These are phyloP conservation scores for Pygmarrhopalites habei DNA, from an alignment of 1,140 invertebrate species.

Conservation along the genomic window DNA sequence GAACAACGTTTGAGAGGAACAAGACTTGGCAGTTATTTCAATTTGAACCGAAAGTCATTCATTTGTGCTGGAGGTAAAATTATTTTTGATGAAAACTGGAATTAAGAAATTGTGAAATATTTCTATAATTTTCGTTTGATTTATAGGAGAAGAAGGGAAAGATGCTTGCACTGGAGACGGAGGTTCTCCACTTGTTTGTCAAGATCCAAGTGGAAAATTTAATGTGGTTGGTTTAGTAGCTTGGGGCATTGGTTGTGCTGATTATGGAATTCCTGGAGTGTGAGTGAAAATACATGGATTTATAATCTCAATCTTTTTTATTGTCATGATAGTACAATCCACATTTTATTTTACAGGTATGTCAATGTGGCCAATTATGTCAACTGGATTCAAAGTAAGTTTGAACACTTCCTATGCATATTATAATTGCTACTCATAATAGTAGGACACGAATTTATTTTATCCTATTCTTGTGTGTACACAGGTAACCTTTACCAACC, in stretches of 20 bases:
- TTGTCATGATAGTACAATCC: no score
- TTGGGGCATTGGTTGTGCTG: constrained; percentile 60
- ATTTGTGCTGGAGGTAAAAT: constrained; percentile 61
- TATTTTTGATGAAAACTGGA: no score
- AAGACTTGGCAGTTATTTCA: constrained; percentile 55
- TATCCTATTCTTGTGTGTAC: no score
- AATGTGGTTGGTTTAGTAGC: constrained; percentile 61
- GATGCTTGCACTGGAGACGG: constrained; percentile 73
- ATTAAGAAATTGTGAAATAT: no score
- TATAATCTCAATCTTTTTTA: no score
- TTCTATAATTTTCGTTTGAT: no score
- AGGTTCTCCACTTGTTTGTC: constrained; percentile 65
- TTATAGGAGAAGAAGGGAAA: constrained; percentile 56
- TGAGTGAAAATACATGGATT: no score
- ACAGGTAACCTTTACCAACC: no score
- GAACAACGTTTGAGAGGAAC: constrained; percentile 56
- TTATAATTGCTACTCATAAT: no score
- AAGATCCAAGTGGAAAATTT: constrained; percentile 49
- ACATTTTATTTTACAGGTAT: no score
- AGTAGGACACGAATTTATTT: no score
- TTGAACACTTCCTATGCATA: no score
- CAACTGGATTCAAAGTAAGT: constrained; percentile 52
- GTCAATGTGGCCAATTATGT: constrained; percentile 56
- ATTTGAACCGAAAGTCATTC: constrained; percentile 58
- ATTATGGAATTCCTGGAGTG: constrained; percentile 55